Conservation (phyloP, 2,113 vertebrate genomes). For the Alosa alosa region DNA sequence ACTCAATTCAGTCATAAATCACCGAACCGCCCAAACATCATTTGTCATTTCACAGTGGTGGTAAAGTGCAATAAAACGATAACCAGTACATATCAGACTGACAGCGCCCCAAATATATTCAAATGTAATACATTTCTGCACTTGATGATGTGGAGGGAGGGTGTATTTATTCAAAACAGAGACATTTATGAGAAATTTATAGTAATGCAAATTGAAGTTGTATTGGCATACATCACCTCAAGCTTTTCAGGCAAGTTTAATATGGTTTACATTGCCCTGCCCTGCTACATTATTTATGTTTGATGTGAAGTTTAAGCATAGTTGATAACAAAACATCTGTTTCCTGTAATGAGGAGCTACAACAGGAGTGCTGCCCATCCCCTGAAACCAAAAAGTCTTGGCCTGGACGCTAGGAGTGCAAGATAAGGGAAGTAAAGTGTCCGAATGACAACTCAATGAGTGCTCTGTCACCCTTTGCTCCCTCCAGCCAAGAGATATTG, state of each 20-base stretch:
- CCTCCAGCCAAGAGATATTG: conserved; percentile 56
- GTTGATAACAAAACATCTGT: conserved; percentile 12
- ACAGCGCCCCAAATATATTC: conserved; percentile 4
- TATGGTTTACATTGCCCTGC: neutral
- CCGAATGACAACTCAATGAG: conserved; percentile 55
- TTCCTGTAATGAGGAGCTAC: neutral
- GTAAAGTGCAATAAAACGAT: conserved; percentile 51
- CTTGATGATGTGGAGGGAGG: neutral
- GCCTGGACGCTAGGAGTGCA: conserved; percentile 10
- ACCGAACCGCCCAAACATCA: conserved; percentile 45
- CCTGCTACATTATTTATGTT: conserved; percentile 11
- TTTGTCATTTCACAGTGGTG: conserved; percentile 39
- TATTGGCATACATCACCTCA: conserved; percentile 13
- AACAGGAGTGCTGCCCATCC: neutral
- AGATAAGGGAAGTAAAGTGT: conserved; percentile 40
- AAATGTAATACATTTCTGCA: conserved; percentile 46
- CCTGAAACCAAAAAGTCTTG: neutral
- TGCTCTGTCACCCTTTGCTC: conserved; percentile 43
- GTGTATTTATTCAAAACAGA: conserved; percentile 9
- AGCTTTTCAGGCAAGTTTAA: conserved; percentile 3
- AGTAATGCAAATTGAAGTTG: neutral
- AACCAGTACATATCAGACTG: conserved; percentile 32
- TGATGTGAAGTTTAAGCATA: neutral
- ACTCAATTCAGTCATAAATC: conserved; percentile 52
- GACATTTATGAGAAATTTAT: conserved; percentile 9